Conservation (phyloP, 2,113 vertebrate genomes). For the Maccullochella peelii region DNA sequence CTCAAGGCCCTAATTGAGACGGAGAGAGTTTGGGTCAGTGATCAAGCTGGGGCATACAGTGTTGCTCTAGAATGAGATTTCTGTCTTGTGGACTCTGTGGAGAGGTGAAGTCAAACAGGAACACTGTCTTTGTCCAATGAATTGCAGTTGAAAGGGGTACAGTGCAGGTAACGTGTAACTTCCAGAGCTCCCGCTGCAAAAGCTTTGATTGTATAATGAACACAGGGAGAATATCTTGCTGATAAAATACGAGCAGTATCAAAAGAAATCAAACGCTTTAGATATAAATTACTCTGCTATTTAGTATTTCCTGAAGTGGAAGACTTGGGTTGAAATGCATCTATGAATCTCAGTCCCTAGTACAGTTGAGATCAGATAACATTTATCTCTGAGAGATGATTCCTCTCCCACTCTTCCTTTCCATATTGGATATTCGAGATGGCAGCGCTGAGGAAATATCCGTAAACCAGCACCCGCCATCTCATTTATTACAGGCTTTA, state of each 20-base stretch:
- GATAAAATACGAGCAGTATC: constrained; percentile 45
- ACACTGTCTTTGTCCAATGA: constrained; percentile 11
- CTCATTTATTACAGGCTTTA: constrained; percentile 80
- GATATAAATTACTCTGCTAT: constrained; percentile 66
- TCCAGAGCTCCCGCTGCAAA: constrained; percentile 16
- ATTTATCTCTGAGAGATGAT: constrained; percentile 76
- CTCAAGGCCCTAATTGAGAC: constrained; percentile 75
- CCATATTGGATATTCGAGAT: constrained; percentile 77
- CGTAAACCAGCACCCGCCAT: constrained; percentile 68
- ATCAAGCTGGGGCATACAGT: constrained; percentile 65
- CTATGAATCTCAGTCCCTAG: constrained; percentile 42
- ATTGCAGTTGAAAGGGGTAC: constrained; percentile 9
- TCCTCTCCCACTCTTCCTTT: constrained; percentile 72
- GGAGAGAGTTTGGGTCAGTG: constrained; percentile 74
- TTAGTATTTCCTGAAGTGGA: constrained; percentile 67
- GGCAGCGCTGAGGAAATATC: constrained; percentile 74
- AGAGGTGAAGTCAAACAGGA: constrained; percentile 47
- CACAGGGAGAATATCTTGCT: constrained; percentile 1
- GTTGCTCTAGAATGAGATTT: constrained; percentile 61
- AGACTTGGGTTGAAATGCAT: constrained; percentile 53
- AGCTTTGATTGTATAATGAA: constrained; percentile 31
- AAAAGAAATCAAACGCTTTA: constrained; percentile 66
- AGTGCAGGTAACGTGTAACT: not conserved
- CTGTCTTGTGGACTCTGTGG: constrained; percentile 41
- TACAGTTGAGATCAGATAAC: constrained; percentile 70